Conservation (phyloP, 2,888 invertebrate species). For the Luperina nickerlii region DNA sequence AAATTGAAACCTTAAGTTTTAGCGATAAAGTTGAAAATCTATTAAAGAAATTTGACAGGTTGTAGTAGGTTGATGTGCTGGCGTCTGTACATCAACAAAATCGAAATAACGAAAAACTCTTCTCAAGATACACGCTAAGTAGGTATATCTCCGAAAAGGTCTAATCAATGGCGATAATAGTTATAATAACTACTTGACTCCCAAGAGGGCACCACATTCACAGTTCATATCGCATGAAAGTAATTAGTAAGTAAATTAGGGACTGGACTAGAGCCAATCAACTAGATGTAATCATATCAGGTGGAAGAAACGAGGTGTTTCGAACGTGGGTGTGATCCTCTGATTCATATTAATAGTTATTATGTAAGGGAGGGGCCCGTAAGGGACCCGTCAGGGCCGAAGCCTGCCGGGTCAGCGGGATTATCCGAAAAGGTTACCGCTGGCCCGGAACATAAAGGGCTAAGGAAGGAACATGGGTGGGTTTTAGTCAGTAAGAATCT, state of each 20-base stretch:
- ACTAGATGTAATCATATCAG: slow-evolving; percentile 28
- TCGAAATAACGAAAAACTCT: not conserved
- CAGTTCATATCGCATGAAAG: slow-evolving; percentile 25
- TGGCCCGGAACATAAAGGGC: no score
- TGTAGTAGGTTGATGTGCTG: no score
- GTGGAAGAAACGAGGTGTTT: slow-evolving; percentile 20
- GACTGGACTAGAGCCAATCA: slow-evolving; percentile 46
- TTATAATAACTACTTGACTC: slow-evolving; percentile 26
- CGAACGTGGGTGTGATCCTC: not conserved
- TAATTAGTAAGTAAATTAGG: slow-evolving; percentile 38
- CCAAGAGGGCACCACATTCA: slow-evolving; percentile 27
- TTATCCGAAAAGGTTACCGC: no score
- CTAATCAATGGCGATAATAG: slow-evolving; percentile 14
- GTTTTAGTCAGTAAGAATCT: no score
- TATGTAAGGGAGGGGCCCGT: not conserved
- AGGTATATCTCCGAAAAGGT: slow-evolving; percentile 20
- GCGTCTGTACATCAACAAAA: not conserved
- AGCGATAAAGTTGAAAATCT: no score
- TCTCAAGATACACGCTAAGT: not conserved
- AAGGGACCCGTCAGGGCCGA: no score
- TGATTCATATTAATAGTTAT: slow-evolving; percentile 9
- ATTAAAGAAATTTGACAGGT: no score
- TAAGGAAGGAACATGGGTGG: no score
- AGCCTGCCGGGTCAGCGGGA: no score
- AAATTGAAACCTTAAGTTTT: no score